phyloP scores from a whole-genome alignment of 2,888 invertebrate species.

The Scaptomyza reducta region DNA sequence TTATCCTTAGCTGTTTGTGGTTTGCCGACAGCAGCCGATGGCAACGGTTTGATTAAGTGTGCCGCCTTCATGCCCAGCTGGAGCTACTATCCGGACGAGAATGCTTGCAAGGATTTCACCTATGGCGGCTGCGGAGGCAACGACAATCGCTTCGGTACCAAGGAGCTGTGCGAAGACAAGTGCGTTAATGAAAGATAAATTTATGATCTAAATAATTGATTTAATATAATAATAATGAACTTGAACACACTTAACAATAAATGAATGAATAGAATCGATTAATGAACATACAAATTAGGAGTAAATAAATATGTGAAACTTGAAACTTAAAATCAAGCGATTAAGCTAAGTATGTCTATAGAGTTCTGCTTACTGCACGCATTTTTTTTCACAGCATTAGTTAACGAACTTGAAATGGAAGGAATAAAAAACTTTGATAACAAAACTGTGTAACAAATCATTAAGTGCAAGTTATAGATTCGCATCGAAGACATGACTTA shows the following conservation, averaged over 20 bases:
- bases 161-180: slow-evolving; percentile 47
- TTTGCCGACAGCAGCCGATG: slow-evolving; percentile 30
- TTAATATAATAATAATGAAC: background rate
- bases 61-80: slow-evolving; percentile 39
- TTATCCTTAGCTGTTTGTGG: slow-evolving; percentile 39
- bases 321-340: too few species aligned
- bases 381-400: too few species aligned
- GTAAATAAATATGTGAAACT: too few species aligned
- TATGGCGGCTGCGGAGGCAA: slow-evolving; percentile 77
- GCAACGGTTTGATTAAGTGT: slow-evolving; percentile 58
- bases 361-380: too few species aligned
- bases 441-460: too few species aligned
- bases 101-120: slow-evolving; percentile 50
- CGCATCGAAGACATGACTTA: too few species aligned
- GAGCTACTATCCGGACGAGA: slow-evolving; percentile 31
- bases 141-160: slow-evolving; percentile 49
- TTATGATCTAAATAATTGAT: slow-evolving; percentile 9
- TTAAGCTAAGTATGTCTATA: too few species aligned
- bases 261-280: background rate
- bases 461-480: too few species aligned
- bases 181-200: slow-evolving; percentile 14
- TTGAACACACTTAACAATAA: background rate
- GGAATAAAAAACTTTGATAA: too few species aligned
- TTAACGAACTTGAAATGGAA: too few species aligned
- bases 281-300: too few species aligned